Evolutionary conservation across 2,797 vertebrate genomes (phyloP), one percentile per base, ranked within the genome.

Genomic region (Hippocampus kuda): DNA sequence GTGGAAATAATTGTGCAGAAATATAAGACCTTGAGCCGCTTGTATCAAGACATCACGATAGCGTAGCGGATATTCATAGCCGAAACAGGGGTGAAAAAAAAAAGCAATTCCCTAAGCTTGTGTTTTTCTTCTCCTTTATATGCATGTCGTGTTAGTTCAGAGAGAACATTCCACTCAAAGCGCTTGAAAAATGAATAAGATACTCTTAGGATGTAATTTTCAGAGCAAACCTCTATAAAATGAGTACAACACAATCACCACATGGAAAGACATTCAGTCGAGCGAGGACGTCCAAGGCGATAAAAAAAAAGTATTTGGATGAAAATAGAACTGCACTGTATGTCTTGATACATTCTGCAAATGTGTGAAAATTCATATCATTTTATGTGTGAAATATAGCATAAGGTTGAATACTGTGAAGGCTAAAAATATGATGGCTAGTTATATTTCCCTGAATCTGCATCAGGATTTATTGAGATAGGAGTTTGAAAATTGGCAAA

Each of bases 1-100:
- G 30, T 11, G n/a, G 62, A 46, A 64, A 64, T 44, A 15, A 46
- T 64, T 48, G 9, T 22, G 4, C 0, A 72, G 7, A 64, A 77
- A 77, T 24, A 72, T 27, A 57, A 62, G 56, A 65, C 64, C 57
- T 61, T 66, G 12, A 66, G 64, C 63, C 24, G 0, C 13, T 54
- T 49, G 18, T n/a, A 49, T 49, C 13, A 48, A 66, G 64, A 26
- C 44, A 49, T 65, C 46, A 66, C 26, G 26, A 4, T 18, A 46
- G 46, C 30, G 64, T 18, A 46, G 46, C 30, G 64, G 34, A 61
- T 61, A 72, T 27, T 66, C 16, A 5, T 4, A 49, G 46, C 24
- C 9, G 46, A 66, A 49, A 49, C 44, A 66, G 46, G n/a, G 27
- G 26, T 20, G 42, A 16, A 61, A 20, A 65, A 65, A 48, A 44